phyloP scores from a whole-genome alignment of 2,113 vertebrate species.

The Cyphomyrus plagiostoma region DNA sequence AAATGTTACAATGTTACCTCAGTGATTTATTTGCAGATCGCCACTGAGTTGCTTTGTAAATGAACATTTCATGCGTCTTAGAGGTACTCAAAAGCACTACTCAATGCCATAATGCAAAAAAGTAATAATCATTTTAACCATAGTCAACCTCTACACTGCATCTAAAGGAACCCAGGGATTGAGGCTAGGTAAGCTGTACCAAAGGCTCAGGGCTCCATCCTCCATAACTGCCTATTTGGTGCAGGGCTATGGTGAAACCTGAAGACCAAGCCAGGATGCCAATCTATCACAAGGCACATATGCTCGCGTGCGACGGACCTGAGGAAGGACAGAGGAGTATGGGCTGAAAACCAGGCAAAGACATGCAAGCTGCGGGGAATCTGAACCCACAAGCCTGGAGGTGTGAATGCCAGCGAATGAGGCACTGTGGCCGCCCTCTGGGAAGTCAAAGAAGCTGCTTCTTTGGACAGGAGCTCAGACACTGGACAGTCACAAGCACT shows the following conservation, averaged over 20 bases:
- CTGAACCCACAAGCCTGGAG: not conserved
- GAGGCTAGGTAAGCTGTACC: not conserved
- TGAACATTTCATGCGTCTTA: not conserved
- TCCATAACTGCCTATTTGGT: not conserved
- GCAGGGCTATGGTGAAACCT: not conserved
- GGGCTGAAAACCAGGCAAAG: not conserved
- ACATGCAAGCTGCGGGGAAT: not conserved
- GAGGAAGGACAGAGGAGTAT: not conserved
- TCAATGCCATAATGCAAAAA: not conserved
- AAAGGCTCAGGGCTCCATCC: not conserved
- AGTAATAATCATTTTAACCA: not conserved
- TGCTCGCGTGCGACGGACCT: not conserved
- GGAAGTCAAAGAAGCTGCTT: not conserved
- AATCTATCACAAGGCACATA: not conserved
- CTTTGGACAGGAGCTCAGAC: not conserved
- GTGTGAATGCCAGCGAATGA: not conserved
- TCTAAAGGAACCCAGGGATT: not conserved
- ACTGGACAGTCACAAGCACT: not conserved
- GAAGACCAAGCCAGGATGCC: not conserved
- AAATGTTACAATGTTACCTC: not conserved
- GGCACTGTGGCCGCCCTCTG: not conserved
- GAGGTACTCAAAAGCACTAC: not conserved
- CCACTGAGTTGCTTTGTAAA: not conserved
- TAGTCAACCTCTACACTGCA: not conserved
- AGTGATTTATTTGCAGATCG: not conserved